Percentiles rank a stretch among this genome's conserved stretches.
These are phyloP conservation scores for Mus minutoides DNA, from an alignment of 2,797 vertebrate genomes.

Conservation along the genomic window DNA sequence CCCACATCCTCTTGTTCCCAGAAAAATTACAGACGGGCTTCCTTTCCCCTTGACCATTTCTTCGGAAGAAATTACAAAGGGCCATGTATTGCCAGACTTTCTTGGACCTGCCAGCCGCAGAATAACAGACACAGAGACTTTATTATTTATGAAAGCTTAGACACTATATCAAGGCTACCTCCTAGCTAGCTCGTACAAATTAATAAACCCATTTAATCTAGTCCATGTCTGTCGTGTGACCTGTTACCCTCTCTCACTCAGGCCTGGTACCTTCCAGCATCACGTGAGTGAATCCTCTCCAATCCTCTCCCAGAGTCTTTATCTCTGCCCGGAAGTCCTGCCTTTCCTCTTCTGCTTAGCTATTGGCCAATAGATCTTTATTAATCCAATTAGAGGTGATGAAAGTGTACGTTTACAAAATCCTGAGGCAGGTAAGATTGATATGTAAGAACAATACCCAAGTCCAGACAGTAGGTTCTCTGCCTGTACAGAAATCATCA, in stretches of 20 bases:
- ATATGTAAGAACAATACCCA: neutral
- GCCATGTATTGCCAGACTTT: neutral
- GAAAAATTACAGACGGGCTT: neutral
- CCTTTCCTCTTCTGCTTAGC: neutral
- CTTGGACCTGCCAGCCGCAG: neutral
- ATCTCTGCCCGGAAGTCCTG: neutral
- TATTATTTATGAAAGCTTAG: neutral
- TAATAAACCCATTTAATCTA: neutral
- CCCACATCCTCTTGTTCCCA: neutral
- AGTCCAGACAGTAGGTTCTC: neutral
- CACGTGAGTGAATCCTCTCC: neutral
- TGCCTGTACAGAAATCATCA: neutral
- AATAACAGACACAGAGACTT: neutral
- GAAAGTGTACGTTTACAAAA: neutral
- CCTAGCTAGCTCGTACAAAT: neutral
- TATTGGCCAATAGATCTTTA: neutral
- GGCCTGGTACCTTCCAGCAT: neutral
- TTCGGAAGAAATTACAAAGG: neutral
- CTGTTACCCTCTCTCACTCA: neutral
- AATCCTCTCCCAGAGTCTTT: neutral
- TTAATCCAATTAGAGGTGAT: neutral
- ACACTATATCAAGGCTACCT: neutral
- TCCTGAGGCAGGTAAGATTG: neutral
- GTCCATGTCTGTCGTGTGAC: neutral
- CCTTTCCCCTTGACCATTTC: neutral